Evolutionary conservation across 1,140 invertebrate genomes (phyloP), one percentile per base, ranked within the genome.

Genomic region (Chymomyza costata): DNA sequence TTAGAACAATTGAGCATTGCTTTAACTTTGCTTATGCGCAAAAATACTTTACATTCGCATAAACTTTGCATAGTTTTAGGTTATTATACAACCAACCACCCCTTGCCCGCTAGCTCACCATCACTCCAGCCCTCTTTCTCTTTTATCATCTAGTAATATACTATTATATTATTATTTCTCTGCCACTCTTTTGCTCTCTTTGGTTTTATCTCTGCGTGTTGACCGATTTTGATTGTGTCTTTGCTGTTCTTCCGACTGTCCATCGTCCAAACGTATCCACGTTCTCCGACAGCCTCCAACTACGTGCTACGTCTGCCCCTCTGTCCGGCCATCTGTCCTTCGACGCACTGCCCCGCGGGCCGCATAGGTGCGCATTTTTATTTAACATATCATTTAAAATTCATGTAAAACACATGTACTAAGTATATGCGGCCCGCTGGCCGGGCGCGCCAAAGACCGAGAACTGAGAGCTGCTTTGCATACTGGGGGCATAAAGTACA

Each of bases 301-400:
- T n/a, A n/a, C n/a, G n/a, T 28, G 18, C 45, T 67, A 54, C 54
- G 39, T 34, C 21, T 18, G n/a, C 16, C n/a, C 17, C 57, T 47
- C 48, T 64, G 25, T 58, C 46, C 19, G 53, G 18, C 48, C 67
- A 59, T 46, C 51, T 51, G 40, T 48, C 46, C 8, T 3, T 34
- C n/a, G 6, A 34, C 32, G 32, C 32, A 14, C n/a, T 15, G 34
- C 51, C 65, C 65, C 51, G 50, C 57, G 74, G n/a, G 69, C 74
- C 69, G 69, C 76, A 74, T 74, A 80, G 74, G 60, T 81, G 68
- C 74, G 74, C 74, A 81, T 81, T 82, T 82, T 31, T 78, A 76
- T 76, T 82, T 81, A 81, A 81, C 76, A 81, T 81, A 81, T 81
- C 76, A 81, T 81, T 81, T 81, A 82, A 82, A 81, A 81, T 81